Evolutionary conservation across 2,113 vertebrate species (phyloP), one percentile per base, ranked within the genome.

Genomic region (Egretta garzetta): DNA sequence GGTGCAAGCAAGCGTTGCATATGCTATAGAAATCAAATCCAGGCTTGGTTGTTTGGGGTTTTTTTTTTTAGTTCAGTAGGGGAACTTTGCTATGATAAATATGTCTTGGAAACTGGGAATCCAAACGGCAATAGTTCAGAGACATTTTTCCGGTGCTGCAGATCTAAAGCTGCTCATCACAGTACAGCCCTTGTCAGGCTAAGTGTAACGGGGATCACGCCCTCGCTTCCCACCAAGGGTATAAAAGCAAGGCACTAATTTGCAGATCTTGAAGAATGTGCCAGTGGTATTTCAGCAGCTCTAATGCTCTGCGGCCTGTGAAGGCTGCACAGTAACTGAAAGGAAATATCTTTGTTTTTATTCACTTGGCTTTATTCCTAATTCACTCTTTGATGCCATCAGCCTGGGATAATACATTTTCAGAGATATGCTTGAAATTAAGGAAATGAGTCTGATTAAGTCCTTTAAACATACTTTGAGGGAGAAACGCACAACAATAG

Each of bases 321-420:
- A 95, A 95, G 19, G 49, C 93, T 79, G 68, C 88, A 89, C 39
- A 64, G 92, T 90, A 91, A 97, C 92, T 82, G 92, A 96, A 95
- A 96, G 96, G 95, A 96, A 97, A 88, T 97, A 95, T 95, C 95
- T 96, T 97, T 95, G 93, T 55, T 93, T 96, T 96, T 94, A 93
- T 96, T 95, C 90, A 82, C 70, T 96, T 97, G 96, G 96, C 96
- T 86, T 91, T 93, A 88, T 90, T 96, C 96, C 96, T 96, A 97
- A 97, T 96, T 96, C 85, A 73, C 79, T 96, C 96, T 96, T 96
- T 95, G 96, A 97, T 97, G 96, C 95, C 96, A 97, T 95, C 90
- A 88, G 96, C 81, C 87, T 94, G 93, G 75, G 96, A 96, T 96
- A 96, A 96, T 93, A 90, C 53, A 4, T 95, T 96, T 94, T 91